Evolutionary conservation across 2,797 vertebrate genomes (phyloP), one percentile per base, ranked within the genome.

Genomic region (Chloroceryle amazona): DNA sequence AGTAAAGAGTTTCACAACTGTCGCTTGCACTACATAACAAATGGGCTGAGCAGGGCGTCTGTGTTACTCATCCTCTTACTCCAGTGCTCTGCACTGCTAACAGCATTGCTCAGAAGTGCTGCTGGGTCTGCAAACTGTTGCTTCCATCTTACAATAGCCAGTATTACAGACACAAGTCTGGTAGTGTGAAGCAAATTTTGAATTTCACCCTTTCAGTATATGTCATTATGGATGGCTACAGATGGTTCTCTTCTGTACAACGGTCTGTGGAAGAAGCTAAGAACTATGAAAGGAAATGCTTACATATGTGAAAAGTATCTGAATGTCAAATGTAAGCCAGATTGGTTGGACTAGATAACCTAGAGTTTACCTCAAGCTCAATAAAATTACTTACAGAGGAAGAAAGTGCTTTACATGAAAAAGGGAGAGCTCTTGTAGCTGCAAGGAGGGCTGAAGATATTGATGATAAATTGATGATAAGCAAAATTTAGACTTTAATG

Each of bases 211-310:
- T 86, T 91, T 81, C 74, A 58, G 19, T 67, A 3, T 47, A 25
- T 90, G 76, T 65, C 35, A 31, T 88, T 91, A 47, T 0, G 61
- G 39, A 81, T 51, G 39, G 49, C 81, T 96, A 16, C 89, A 95
- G 87, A 90, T 90, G 93, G 76, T 90, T 94, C 80, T 81, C 39
- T 62, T 90, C 73, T 62, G 58, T 78, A 66, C 70, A 79, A 41
- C 0, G 0, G 25, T 84, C 58, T 88, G 75, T 62, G 86, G 75
- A 63, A 94, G 81, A 65, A 84, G 62, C 42, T 70, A 75, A 70
- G 39, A 88, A 46, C 51, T 88, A 41, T 75, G 75, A 19, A 91
- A 58, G 39, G 20, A 19, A 21, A 16, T 0, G 5, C 29, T 94
- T 71, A 71, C 3, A 3, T 83, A 79, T 66, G 76, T 91, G 82